Base-by-base conservation (phyloP, 37 sponge, comb jelly and placozoan genomes). In the Mnemiopsis leidyi region DNA sequence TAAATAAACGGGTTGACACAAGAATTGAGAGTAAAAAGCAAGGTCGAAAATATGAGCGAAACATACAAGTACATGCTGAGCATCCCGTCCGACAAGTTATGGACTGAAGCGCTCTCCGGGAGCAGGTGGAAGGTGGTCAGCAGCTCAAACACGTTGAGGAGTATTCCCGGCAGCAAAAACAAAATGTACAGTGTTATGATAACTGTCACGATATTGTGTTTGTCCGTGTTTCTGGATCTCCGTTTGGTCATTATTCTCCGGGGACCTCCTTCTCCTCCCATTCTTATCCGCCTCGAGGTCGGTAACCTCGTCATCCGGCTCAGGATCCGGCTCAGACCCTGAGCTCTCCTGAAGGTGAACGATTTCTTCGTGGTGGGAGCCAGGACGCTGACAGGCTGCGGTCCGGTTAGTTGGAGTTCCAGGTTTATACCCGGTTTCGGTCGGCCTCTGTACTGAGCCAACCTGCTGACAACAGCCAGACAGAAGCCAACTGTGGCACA, bases 401-500 rank as follows among this genome's bases (percentile, higher is more conserved):
- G 2, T 18, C 25, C 2, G 73, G 16, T 71, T 71, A 25, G 23
- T 20, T 34, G 18, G 7, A 77, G 79, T 13, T 13, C 79, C 79
- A 77, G 32, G 79, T 77, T 31, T 20, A 16, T 77, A 36, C 79
- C 79, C 1, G 26, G 32, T 32, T 32, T 32, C 30, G 32, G 32
- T 0, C 79, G 32, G 20, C 32, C 20, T 7, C 35, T 0, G 79
- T 77, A 77, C 32, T 32, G 26, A 26, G 32, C 32, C 79, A 77
- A 18, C 36, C 36, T 77, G 32, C 79, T 31, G 79, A 77, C 32
- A 21, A 77, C 79, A 5, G 79, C 79, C 79, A 77, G 32, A 77
- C 79, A 77, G 36, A 77, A 77, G 16, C 79, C 32, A 26, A 77
- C 79, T 13, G 79, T 77, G 79, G 36, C 79, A 77, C 79, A 77